phyloP scores from a whole-genome alignment of 1,140 invertebrate species.

The Eulimnadia texana region DNA sequence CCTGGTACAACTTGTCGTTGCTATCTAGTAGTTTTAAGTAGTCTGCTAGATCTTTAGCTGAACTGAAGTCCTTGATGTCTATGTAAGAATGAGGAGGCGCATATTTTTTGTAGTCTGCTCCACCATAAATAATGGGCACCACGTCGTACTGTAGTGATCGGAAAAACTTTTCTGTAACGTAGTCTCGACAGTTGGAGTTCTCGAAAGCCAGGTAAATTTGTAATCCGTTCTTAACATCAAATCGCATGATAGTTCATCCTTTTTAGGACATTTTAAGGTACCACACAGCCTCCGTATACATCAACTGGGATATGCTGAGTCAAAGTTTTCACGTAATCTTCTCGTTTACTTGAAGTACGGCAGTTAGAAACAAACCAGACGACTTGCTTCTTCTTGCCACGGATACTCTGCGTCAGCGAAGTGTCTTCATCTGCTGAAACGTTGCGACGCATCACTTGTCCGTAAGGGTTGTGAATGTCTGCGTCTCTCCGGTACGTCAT shows the following conservation, averaged over 20 bases:
- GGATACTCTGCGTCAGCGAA: constrained; percentile 1
- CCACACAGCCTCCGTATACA: constrained; percentile 54
- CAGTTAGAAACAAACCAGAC: constrained; percentile 53
- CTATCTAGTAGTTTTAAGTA: constrained; percentile 34
- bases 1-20: constrained; percentile 22
- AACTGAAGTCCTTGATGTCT: constrained; percentile 37
- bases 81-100: constrained; percentile 52
- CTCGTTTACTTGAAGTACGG: constrained; percentile 33
- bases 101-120: constrained; percentile 34
- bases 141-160: constrained; percentile 26
- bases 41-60: constrained; percentile 33
- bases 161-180: constrained; percentile 29
- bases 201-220: constrained; percentile 28
- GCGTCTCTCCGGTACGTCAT: constrained; percentile 31
- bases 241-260: background rate
- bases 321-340: constrained; percentile 39
- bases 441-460: background rate
- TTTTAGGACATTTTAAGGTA: constrained; percentile 25
- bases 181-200: constrained; percentile 28
- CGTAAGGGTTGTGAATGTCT: constrained; percentile 18
- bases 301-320: constrained; percentile 41
- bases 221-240: too few species aligned
- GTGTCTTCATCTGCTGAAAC: background rate
- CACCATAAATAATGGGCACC: constrained; percentile 54
- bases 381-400: constrained; percentile 30